These are phyloP conservation scores for Andricus grossulariae DNA, from an alignment of 1,140 invertebrate species.

Conservation along the genomic window DNA sequence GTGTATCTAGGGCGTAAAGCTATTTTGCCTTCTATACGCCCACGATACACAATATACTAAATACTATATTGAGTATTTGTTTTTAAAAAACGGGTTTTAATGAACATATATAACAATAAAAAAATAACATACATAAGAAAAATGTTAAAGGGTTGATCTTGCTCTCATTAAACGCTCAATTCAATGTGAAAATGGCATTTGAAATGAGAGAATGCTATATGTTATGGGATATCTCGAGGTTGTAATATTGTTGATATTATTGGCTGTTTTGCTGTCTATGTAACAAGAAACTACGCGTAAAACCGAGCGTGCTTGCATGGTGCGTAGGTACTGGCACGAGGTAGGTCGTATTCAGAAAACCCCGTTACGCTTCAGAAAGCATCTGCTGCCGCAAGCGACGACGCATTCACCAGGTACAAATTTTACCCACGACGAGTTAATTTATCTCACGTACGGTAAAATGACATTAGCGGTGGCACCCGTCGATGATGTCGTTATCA, in stretches of 20 bases:
- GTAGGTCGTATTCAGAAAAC: constrained; percentile 55
- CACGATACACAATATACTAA: too few species aligned
- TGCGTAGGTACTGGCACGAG: constrained; percentile 44
- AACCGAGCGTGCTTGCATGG: constrained; percentile 47
- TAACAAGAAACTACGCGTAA: constrained; percentile 28
- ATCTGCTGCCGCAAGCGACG: constrained; percentile 47
- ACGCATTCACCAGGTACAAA: constrained; percentile 33
- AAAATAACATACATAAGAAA: too few species aligned
- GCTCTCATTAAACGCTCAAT: background rate
- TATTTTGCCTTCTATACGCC: too few species aligned
- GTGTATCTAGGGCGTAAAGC: too few species aligned
- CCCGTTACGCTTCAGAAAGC: constrained; percentile 54
- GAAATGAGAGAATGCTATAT: background rate
- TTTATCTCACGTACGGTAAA: constrained; percentile 4
- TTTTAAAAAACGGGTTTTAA: too few species aligned
- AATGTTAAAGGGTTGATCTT: too few species aligned
- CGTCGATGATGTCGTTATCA: constrained; percentile 1
- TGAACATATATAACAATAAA: too few species aligned
- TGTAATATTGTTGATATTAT: constrained; percentile 8
- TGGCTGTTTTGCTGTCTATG: constrained; percentile 6
- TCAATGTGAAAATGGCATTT: constrained; percentile 9
- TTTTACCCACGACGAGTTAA: constrained; percentile 1
- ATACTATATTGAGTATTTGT: too few species aligned
- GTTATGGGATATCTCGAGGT: background rate
- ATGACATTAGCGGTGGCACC: constrained; percentile 13